phyloP scores from a whole-genome alignment of 2,888 invertebrate species.

The Hipparchia sbordonii region DNA sequence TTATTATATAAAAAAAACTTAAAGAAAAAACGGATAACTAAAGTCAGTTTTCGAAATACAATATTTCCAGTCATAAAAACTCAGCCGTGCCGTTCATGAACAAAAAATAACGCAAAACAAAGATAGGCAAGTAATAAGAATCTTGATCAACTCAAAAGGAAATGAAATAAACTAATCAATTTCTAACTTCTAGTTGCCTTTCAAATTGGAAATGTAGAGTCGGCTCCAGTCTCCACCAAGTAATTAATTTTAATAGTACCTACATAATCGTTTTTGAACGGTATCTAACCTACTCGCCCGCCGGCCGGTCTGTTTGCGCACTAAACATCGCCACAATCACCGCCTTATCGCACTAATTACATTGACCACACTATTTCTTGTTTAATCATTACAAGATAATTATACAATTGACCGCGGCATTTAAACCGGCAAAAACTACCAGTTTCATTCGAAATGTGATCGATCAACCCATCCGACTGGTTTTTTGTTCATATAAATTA shows the following conservation, averaged over 20 bases:
- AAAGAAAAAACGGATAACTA: no score
- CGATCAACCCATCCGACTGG: slow-evolving; percentile 32
- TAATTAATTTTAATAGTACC: slow-evolving; percentile 7
- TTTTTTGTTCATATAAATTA: slow-evolving; percentile 32
- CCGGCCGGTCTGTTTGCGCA: slow-evolving; percentile 9
- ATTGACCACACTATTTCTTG: slow-evolving; percentile 42
- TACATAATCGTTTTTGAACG: slow-evolving; percentile 16
- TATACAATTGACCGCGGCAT: slow-evolving; percentile 47
- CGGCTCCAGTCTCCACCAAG: neutral
- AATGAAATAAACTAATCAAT: neutral
- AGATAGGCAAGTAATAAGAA: no score
- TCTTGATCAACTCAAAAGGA: neutral
- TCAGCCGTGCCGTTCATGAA: no score
- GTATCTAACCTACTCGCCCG: slow-evolving; percentile 3
- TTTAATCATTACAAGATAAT: slow-evolving; percentile 46
- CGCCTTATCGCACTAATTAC: slow-evolving; percentile 39
- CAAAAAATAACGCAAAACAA: no score
- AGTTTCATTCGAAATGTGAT: slow-evolving; percentile 30
- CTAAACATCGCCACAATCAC: slow-evolving; percentile 23
- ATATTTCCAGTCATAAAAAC: no score
- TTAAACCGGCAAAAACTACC: slow-evolving; percentile 48
- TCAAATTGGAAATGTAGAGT: neutral
- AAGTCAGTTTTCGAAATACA: no score
- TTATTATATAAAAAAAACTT: no score
- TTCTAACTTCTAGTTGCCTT: neutral